Evolutionary conservation across 2,888 invertebrate species (phyloP).

Genomic region (Chrysina gloriosa): DNA sequence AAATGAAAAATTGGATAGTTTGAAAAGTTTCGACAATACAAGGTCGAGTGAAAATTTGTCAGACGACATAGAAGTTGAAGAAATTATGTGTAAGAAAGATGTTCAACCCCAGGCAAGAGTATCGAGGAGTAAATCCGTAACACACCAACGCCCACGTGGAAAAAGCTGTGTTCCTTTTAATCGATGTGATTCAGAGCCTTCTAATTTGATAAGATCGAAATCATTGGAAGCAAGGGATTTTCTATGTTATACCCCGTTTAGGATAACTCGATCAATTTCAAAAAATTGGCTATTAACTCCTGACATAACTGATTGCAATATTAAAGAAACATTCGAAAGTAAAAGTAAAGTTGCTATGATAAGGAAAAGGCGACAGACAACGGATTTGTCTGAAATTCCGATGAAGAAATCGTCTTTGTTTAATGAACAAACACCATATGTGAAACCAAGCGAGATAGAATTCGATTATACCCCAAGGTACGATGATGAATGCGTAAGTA

Average conservation of each 20-base stretch:
- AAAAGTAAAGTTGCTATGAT: background rate
- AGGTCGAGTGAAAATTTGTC: background rate
- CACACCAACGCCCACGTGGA: background rate
- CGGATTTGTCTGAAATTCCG: background rate
- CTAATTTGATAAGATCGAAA: background rate
- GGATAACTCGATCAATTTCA: slow-evolving; percentile 31
- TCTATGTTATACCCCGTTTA: slow-evolving; percentile 18
- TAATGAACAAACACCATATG: slow-evolving; percentile 1
- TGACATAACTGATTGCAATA: background rate
- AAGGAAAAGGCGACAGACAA: slow-evolving; percentile 4
- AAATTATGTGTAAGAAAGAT: background rate
- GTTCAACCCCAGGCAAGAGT: background rate
- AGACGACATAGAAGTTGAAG: background rate
- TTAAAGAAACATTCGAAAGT: background rate
- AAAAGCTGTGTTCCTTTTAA: slow-evolving; percentile 10
- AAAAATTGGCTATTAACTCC: slow-evolving; percentile 19
- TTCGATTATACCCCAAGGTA: slow-evolving; percentile 19
- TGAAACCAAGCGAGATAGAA: slow-evolving; percentile 3
- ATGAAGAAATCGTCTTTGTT: slow-evolving; percentile 7
- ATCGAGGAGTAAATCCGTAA: background rate
- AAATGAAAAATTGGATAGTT: slow-evolving; percentile 1
- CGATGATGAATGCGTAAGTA: background rate
- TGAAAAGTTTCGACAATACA: background rate
- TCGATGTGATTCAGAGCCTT: too few species aligned
- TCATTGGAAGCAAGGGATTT: slow-evolving; percentile 4